Evolutionary conservation across 2,797 vertebrate genomes (phyloP), one percentile per base, ranked within the genome.

Genomic region (Danio jaintianensis): DNA sequence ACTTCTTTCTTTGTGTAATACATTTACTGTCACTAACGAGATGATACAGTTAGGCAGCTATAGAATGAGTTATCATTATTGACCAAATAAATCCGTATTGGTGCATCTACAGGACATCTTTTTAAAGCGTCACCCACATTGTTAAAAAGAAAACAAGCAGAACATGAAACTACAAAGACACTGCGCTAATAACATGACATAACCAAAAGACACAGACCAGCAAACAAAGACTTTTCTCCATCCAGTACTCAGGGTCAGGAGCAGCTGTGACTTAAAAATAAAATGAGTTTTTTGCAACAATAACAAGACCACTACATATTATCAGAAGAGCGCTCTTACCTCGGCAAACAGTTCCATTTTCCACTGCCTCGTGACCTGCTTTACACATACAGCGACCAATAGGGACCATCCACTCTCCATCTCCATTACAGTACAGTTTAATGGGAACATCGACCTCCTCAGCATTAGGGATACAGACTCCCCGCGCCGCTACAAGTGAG

Each of bases 361-460:
- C 96, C 88, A 95, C 95, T 0, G 97, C 94, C 86, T 98, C 97
- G 0, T 97, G 96, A 9, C 98, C 98, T 0, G 98, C 93, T 78
- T 97, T 96, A 90, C 98, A 99, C 95, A 97, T 96, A 88, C 98
- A 99, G 83, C 97, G 96, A 0, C 98, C 98, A 0, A 99, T 99
- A 83, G 98, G 98, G 47, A 99, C 98, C 94, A 99, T 95, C 98
- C 98, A 99, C 84, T 99, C 97, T 12, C 98, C 98, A 0, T 99
- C 98, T 0, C 98, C 98, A 0, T 99, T 99, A 91, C 98, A 99
- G 93, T 99, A 99, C 36, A 99, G 91, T 89, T 99, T 99, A 87
- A 99, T 98, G 7, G 98, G 98, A 80, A 99, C 98, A 0, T 99
- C 97, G 87, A 99, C 97, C 87, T 99, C 98, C 90, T 99, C 98